Base-by-base conservation (phyloP, 92 coral and sea anemone species). In the Galaxea fascicularis region DNA sequence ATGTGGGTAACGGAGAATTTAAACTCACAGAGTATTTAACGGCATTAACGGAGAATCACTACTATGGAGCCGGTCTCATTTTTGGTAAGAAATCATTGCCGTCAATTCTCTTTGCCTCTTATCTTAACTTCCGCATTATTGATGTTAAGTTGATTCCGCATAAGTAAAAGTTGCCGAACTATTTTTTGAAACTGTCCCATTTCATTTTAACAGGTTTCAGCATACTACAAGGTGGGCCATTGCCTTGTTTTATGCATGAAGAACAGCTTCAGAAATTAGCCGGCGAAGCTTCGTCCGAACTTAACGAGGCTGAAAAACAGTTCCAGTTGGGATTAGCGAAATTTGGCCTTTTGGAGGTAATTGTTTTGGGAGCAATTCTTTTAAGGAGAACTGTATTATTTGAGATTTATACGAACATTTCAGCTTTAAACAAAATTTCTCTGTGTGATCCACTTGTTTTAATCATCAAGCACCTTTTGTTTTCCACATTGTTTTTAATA, bases 211-310 rank as follows among this genome's bases (percentile, higher is more conserved):
- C 84, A 90, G 93, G 88, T 68, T 86, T 73, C 62, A 85, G 85
- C 71, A 47, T 90, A 57, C 90, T 90, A 54, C 93, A 86, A 81
- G 93, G 93, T 71, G 90, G 88, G 16, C 93, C 87, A 20, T 78
- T 86, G 52, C 93, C 93, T 20, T 87, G 87, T 49, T 90, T 90
- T 71, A 53, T 90, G 25, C 30, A 76, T 11, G 88, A 86, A 63
- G 68, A 67, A 4, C 77, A 63, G 59, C 18, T 90, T 5, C 82
- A 81, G 15, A 76, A 10, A 17, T 27, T 90, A 10, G 56, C 86
- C 21, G 71, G n/a, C 16, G 60, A 52, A 24, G 68, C n/a, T 5
- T 20, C 73, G 26, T 31, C 41, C 26, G 28, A 27, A 12, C 56
- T 85, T 4, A 59, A 75, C 31, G 65, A 71, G 60, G 83, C 85